Conservation (phyloP, 2,888 invertebrate genomes). For the Agelastica alni region DNA sequence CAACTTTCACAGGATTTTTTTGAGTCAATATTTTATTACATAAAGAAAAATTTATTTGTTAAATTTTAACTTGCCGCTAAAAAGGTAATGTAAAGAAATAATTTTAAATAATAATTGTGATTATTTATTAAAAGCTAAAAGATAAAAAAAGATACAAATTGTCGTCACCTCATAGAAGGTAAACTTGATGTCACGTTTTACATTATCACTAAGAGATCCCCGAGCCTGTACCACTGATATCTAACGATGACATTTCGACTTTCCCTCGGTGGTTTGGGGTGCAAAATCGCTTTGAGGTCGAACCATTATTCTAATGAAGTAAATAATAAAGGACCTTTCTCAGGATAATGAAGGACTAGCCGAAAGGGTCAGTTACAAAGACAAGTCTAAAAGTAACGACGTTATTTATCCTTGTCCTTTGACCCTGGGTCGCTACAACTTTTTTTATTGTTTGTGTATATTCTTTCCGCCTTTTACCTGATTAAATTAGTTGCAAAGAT, state of each 20-base stretch:
- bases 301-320: conserved; percentile 40
- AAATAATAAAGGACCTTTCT: conserved; percentile 37
- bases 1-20: no score
- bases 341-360: conserved; percentile 42
- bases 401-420: conserved; percentile 40
- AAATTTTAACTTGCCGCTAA: no score
- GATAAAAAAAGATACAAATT: no score
- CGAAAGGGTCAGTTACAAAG: conserved; percentile 39
- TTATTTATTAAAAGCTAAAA: no score
- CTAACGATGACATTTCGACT: conserved; percentile 27
- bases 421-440: conserved; percentile 19
- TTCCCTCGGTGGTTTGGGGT: conserved; percentile 16
- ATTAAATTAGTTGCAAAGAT: conserved; percentile 24
- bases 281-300: conserved; percentile 26
- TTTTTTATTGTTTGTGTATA: conserved; percentile 17
- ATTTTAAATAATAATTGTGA: no score
- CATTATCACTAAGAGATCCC: no score
- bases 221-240: background rate
- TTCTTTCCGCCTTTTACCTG: conserved; percentile 29
- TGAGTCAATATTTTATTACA: no score
- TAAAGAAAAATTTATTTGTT: no score
- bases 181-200: no score
- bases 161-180: no score
- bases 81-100: no score
- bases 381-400: conserved; percentile 39